phyloP scores from a whole-genome alignment of 2,113 vertebrate genomes.

The Cheilinus undulatus region DNA sequence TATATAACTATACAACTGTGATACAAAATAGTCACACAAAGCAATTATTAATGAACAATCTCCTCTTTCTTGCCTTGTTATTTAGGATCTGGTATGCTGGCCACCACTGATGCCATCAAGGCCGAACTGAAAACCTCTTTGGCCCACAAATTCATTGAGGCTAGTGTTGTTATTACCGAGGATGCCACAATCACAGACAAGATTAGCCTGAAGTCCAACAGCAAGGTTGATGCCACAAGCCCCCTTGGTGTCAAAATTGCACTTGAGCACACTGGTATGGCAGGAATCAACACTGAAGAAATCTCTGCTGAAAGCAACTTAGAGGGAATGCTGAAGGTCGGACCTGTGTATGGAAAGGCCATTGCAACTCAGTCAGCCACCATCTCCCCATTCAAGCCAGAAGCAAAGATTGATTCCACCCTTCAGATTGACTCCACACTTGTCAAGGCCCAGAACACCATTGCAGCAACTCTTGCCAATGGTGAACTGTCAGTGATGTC shows the following conservation, averaged over 20 bases:
- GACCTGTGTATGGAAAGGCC: constrained; percentile 81
- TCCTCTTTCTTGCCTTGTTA: constrained; percentile 27
- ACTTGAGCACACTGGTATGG: constrained; percentile 74
- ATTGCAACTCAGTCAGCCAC: constrained; percentile 74
- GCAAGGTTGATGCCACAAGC: constrained; percentile 85
- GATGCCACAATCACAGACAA: constrained; percentile 72
- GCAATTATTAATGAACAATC: neutral
- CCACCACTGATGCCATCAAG: constrained; percentile 77
- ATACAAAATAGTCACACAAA: neutral
- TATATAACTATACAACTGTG: no score
- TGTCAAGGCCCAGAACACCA: constrained; percentile 84
- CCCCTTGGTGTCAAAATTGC: constrained; percentile 83
- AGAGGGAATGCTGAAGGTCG: constrained; percentile 80
- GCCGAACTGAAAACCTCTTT: constrained; percentile 82
- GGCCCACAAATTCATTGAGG: constrained; percentile 87
- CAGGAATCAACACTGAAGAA: constrained; percentile 75
- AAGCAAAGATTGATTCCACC: constrained; percentile 83
- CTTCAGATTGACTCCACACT: constrained; percentile 86
- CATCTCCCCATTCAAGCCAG: constrained; percentile 74
- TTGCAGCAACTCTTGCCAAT: constrained; percentile 79
- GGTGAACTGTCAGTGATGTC: constrained; percentile 83
- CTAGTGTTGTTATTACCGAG: constrained; percentile 80
- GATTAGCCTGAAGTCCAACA: constrained; percentile 75
- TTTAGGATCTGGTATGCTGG: constrained; percentile 87
- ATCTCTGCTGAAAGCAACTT: constrained; percentile 78